These are phyloP conservation scores for Hozukius guyotensis DNA, from an alignment of 2,797 vertebrate species.

Conservation along the genomic window DNA sequence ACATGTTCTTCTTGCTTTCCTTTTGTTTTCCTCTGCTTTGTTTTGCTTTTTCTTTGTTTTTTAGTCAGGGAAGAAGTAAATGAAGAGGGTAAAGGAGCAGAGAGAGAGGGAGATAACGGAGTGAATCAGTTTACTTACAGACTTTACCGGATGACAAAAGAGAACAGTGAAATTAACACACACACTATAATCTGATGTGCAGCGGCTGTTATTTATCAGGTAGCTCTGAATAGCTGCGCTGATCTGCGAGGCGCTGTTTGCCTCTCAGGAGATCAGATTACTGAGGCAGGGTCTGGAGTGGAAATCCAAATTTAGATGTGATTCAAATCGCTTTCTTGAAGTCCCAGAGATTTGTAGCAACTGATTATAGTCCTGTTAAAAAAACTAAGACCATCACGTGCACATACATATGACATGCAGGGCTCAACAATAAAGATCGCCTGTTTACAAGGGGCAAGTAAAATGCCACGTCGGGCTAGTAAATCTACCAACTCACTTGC, in stretches of 20 bases:
- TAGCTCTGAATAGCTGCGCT: constrained; percentile 36
- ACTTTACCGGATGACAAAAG: constrained; percentile 47
- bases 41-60: constrained; percentile 62
- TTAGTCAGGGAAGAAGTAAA: constrained; percentile 55
- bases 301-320: background rate
- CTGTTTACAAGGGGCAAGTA: too few relatives aligned
- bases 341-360: background rate
- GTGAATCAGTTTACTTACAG: constrained; percentile 55
- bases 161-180: constrained; percentile 44
- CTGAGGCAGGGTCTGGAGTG: constrained; percentile 27
- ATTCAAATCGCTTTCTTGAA: background rate
- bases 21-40: constrained; percentile 67
- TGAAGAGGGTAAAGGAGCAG: constrained; percentile 62
- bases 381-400: background rate
- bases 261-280: constrained; percentile 41
- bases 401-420: too few relatives aligned
- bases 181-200: constrained; percentile 39
- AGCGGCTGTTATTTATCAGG: constrained; percentile 54
- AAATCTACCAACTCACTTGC: too few relatives aligned
- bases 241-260: background rate
- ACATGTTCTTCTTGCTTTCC: constrained; percentile 66
- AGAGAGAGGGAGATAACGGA: constrained; percentile 39
- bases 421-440: too few relatives aligned
- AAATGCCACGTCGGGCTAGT: too few relatives aligned
- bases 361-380: background rate